Base-by-base conservation (phyloP, 2,888 invertebrate species). In the Yponomeuta cagnagella region DNA sequence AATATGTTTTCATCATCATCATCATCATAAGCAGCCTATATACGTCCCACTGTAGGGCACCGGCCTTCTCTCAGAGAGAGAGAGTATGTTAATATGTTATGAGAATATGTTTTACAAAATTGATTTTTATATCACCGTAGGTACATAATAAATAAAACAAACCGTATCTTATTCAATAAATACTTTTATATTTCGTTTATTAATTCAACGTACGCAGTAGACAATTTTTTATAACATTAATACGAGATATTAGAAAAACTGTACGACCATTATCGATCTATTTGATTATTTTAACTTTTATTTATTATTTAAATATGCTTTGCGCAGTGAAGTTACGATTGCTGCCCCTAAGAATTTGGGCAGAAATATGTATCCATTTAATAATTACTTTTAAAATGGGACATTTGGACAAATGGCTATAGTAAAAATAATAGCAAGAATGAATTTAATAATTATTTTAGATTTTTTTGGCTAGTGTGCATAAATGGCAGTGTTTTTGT, bases 111-210 rank as follows among this genome's bases (percentile, higher is more conserved):
- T 2, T 33, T 33, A 33, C 33, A 33, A 33, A 33, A 4, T 33
- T 33, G 5, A 33, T 33, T 33, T 2, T 33, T 33, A 33, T 33
- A 5, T 33, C 33, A 5, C 5, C 33, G 33, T 5, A 33, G 33
- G 33, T 33, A 1, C 33, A 33, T 5, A 1, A 15, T 58, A 75
- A 83, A 87, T 85, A 77, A 81, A 86, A 87, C 84, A 76, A 77
- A 72, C 66, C 69, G 10, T 63, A 74, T 81, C 82, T 88, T 86
- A 87, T 86, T 87, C 87, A 87, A 90, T 90, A 89, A 90, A 90
- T 90, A 89, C 84, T 85, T 87, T 90, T 78, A 76, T 81, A 80
- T 81, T 82, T 76, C 76, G 74, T 75, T 58, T 75, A 76, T 71
- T 70, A 70, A 75, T 76, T 76, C 75, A 78, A 77, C 77, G 74